Evolutionary conservation across 1,140 invertebrate genomes (phyloP), one percentile per base, ranked within the genome.

Genomic region (Chironomus striatipennis): DNA sequence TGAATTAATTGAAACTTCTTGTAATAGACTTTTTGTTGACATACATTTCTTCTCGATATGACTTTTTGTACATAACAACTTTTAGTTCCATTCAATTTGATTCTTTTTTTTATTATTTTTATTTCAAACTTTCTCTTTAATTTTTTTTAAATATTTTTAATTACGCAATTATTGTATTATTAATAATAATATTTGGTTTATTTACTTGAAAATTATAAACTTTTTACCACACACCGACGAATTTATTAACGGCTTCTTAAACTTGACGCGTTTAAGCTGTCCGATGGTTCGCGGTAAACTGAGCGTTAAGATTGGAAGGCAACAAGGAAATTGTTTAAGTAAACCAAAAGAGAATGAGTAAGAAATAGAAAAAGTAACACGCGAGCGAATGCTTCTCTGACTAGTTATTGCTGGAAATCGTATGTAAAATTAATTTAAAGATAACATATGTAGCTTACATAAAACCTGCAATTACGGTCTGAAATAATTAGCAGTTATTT

Each of bases 261-360:
- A 12, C n/a, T 57, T 57, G 12, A n/a, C 47, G 12, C n/a, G 47
- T 15, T 12, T 57, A 57, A 34, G 24, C 12, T 57, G 47, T 57
- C 47, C 47, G n/a, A 57, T 57, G 47, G 47, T 57, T 57, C 47
- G 47, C 47, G 47, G 12, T 57, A 57, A 57, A 57, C 47, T 57
- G 43, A 57, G n/a, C n/a, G 12, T 57, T 57, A n/a, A 57, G 47
- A 57, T 57, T 57, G 47, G 9, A n/a, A 12, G 5, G 24, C 5
- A 34, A 34, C 15, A 57, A 57, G 47, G 47, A 57, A 57, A 57
- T 57, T 12, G 12, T n/a, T 15, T 57, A 15, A 57, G 12, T n/a
- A n/a, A 12, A 4, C 12, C 12, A 5, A n/a, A 57, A 57, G 47
- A 57, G 47, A 57, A 57, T n/a, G 47, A 57, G 47, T n/a, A n/a